Conservation (phyloP, 2,113 vertebrate species). For the Actenoides lindsayi region DNA sequence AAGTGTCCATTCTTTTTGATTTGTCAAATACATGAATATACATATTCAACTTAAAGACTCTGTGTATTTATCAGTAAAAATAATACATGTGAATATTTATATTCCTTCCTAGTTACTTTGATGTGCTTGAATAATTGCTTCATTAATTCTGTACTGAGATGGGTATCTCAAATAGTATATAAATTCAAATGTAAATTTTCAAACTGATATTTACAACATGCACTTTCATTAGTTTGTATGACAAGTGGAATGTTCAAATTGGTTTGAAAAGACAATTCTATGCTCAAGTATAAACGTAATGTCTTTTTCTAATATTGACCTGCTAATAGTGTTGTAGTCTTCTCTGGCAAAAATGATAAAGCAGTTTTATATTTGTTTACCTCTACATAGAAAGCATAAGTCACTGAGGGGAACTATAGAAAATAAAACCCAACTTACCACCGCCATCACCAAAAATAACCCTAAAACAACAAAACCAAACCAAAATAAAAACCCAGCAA, state of each 20-base stretch:
- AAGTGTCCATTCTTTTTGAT: not conserved
- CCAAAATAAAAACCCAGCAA: not conserved
- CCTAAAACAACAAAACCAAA: not conserved
- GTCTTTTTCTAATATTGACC: not conserved
- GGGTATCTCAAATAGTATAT: not conserved
- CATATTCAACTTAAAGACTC: not conserved
- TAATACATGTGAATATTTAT: not conserved
- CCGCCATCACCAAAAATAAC: not conserved
- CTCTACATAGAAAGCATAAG: not conserved
- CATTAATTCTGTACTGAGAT: not conserved
- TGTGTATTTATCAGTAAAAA: not conserved
- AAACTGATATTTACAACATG: not conserved
- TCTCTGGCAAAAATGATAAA: not conserved
- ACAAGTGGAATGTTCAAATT: not conserved
- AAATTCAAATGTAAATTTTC: not conserved
- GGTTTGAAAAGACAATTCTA: not conserved
- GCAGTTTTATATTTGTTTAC: not conserved
- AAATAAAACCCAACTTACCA: not conserved
- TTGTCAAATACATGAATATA: not conserved
- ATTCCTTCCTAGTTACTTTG: not conserved
- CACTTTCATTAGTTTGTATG: not conserved
- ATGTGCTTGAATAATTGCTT: not conserved
- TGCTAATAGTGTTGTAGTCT: not conserved
- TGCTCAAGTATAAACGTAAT: not conserved
- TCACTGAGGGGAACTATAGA: not conserved